Conservation (phyloP, 2,888 invertebrate genomes). For the Oscheius sp. region DNA sequence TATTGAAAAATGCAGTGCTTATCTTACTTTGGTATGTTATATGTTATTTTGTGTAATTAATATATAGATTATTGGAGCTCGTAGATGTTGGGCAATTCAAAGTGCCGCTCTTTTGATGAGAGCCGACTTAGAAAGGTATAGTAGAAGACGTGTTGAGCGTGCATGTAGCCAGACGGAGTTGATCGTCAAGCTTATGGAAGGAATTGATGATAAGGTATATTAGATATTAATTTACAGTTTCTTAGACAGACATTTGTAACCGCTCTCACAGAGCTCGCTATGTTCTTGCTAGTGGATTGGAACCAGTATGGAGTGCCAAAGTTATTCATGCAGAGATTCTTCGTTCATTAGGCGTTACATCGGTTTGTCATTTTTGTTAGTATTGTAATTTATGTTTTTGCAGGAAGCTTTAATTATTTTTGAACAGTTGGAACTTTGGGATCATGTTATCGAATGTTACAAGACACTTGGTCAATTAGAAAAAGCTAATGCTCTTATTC, state of each 20-base stretch:
- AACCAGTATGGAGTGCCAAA: conserved; percentile 59
- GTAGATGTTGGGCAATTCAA: conserved; percentile 82
- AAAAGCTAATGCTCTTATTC: conserved; percentile 84
- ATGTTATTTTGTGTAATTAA: neutral
- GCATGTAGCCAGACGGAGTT: conserved; percentile 73
- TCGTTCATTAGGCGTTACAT: conserved; percentile 67
- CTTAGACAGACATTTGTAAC: conserved; percentile 21
- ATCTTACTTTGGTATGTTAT: conserved; percentile 74
- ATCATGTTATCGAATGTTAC: conserved; percentile 90
- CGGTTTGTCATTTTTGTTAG: too few relatives aligned
- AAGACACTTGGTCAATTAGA: conserved; percentile 83
- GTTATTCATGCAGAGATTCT: conserved; percentile 58
- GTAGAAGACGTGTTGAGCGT: conserved; percentile 85
- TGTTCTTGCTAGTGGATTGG: conserved; percentile 45
- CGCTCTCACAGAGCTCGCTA: neutral
- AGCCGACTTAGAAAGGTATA: conserved; percentile 81
- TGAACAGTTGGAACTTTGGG: conserved; percentile 82
- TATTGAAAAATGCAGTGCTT: conserved; percentile 84
- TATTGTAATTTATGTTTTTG: conserved; percentile 19
- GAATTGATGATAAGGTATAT: conserved; percentile 41
- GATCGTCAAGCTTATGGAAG: conserved; percentile 56
- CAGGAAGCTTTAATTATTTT: conserved; percentile 72
- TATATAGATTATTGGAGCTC: conserved; percentile 76
- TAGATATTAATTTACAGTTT: neutral
- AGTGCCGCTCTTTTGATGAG: conserved; percentile 81